phyloP scores from a whole-genome alignment of 1,140 invertebrate genomes.

The Pentalonia nigronervosa region DNA sequence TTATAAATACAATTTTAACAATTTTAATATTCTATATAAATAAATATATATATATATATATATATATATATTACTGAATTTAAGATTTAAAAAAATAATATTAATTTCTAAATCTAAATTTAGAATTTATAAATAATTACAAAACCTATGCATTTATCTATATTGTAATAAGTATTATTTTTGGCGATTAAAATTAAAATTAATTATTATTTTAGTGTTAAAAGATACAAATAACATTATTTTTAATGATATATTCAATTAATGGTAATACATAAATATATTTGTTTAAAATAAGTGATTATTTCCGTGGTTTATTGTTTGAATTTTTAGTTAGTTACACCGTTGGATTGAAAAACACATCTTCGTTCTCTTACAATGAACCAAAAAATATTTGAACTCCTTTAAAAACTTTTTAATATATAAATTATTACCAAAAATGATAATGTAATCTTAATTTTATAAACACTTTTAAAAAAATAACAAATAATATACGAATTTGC shows the following conservation, averaged over 20 bases:
- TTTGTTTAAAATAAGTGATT: not conserved
- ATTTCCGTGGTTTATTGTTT: not conserved
- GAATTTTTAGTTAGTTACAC: not conserved
- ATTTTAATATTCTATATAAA: not conserved
- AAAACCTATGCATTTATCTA: not conserved
- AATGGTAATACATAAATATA: not conserved
- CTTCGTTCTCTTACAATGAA: not conserved
- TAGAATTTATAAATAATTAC: not conserved
- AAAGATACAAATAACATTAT: not conserved
- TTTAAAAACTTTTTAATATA: not conserved
- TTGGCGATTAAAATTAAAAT: not conserved
- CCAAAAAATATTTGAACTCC: not conserved
- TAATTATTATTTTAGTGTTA: not conserved
- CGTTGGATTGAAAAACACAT: not conserved
- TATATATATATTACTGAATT: no score
- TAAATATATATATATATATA: not conserved
- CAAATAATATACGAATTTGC: not conserved
- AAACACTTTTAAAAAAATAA: not conserved
- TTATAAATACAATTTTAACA: no score
- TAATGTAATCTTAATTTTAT: not conserved
- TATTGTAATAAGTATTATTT: not conserved
- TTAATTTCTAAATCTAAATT: no score
- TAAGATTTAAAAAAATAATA: no score
- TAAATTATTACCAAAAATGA: not conserved
- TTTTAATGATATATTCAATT: not conserved